Evolutionary conservation across 2,888 invertebrate genomes (phyloP).

Genomic region (Thera obeliscata): DNA sequence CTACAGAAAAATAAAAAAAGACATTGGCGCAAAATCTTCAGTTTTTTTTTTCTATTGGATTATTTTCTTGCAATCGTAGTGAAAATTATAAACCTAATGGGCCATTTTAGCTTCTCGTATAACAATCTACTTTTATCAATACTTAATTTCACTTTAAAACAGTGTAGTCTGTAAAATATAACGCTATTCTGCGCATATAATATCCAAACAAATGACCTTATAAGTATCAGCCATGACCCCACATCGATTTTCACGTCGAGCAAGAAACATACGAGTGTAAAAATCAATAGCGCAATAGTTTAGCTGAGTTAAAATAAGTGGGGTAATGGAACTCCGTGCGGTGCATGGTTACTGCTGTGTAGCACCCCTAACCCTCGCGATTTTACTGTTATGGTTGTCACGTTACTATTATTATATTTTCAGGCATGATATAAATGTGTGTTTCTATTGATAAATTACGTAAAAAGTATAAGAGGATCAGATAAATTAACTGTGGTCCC

Average conservation of each 20-base stretch:
- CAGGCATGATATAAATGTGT: too few species aligned
- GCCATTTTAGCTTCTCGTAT: too few species aligned
- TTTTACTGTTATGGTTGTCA: slow-evolving; percentile 49
- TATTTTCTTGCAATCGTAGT: too few species aligned
- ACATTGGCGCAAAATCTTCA: too few species aligned
- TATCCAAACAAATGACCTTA: neutral
- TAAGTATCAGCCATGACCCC: slow-evolving; percentile 11
- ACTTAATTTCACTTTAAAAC: too few species aligned
- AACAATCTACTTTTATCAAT: too few species aligned
- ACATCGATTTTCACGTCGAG: slow-evolving; percentile 37
- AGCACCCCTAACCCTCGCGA: slow-evolving; percentile 52
- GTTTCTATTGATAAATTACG: neutral
- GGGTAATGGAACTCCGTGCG: slow-evolving; percentile 70
- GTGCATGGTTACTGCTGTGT: slow-evolving; percentile 64
- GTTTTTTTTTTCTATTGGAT: too few species aligned
- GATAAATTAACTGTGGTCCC: too few species aligned
- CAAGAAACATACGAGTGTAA: slow-evolving; percentile 61
- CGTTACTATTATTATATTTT: neutral
- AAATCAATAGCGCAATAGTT: slow-evolving; percentile 78
- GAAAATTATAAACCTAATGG: too few species aligned
- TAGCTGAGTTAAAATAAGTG: slow-evolving; percentile 72
- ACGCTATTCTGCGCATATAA: neutral
- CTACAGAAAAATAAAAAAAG: too few species aligned
- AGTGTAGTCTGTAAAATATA: neutral
- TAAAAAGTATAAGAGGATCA: too few species aligned